Evolutionary conservation across 64 coral and sea anemone species (phyloP), one percentile per base, ranked within the genome.

Genomic region (Dendrophyllia cribrosa): DNA sequence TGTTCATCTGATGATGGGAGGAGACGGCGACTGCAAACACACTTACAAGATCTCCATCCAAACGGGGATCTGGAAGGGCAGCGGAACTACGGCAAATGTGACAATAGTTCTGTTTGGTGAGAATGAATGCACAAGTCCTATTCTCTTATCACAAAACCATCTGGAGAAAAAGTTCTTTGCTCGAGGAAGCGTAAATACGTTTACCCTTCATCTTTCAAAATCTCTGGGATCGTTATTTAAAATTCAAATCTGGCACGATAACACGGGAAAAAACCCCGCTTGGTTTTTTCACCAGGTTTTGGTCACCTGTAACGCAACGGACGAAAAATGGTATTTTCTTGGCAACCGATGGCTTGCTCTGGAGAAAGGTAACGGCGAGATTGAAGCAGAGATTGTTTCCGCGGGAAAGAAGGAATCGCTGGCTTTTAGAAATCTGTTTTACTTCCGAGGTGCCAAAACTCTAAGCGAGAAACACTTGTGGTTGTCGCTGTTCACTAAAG

Each of bases 171-270:
- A 60, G 26, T 97, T 94, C 61, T 97, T 97, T 55, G 92, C 95
- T 50, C 91, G 95, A 21, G 95, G 95, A 9, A 97, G 95, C 75
- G 86, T 94, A 4, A 97, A 97, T 13, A 97, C 70, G 45, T 97
- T 97, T 66, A 87, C 87, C 0, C 58, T 97, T 16, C 76, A 89
- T 76, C 77, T 94, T 21, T 73, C 92, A 20, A 46, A 97, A 44
- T 71, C 71, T 16, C 72, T 97, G 11, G 95, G 95, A 4, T 22
- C 82, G 9, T 53, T 97, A 7, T 60, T 85, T 25, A 97, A 94
- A 58, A 97, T 97, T 43, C 87, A 91, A 81, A 91, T 97, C 12
- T 97, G 95, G 95, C 95, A 97, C 51, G 95, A 97, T 45, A 97
- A 94, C 81, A 88, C 83, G 4, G 95, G 95, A 17, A 70, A 83